A percentile compares a stretch with the other conserved stretches of the same genome.
phyloP scores from a whole-genome alignment of 2,888 invertebrate genomes.

The Bellardia bayeri region DNA sequence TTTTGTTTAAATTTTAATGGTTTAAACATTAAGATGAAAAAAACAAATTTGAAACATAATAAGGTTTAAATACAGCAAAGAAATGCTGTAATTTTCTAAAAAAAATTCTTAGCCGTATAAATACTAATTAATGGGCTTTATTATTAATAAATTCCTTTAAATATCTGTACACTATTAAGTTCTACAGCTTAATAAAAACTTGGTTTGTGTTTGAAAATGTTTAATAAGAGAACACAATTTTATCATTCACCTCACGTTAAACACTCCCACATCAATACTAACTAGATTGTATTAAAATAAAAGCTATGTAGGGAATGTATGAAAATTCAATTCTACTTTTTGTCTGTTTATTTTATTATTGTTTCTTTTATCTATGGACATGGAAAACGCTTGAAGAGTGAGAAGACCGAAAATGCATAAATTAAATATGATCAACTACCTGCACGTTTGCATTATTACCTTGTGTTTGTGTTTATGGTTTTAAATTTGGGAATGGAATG shows the following conservation, averaged over 20 bases:
- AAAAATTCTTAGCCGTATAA: not conserved
- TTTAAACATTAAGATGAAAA: not conserved
- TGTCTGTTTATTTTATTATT: not conserved
- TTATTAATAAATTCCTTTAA: constrained; percentile 19
- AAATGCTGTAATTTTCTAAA: too few species aligned
- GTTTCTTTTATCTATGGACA: constrained; percentile 24
- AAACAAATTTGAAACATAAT: not conserved
- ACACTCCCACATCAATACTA: constrained; percentile 52
- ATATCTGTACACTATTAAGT: not conserved
- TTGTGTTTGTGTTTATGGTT: not conserved
- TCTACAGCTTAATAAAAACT: not conserved
- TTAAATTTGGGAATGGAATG: constrained; percentile 32
- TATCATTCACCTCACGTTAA: constrained; percentile 54
- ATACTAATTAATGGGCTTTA: not conserved
- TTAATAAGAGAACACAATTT: constrained; percentile 20
- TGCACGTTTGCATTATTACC: not conserved
- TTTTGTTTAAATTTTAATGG: not conserved
- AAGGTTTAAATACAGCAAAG: not conserved
- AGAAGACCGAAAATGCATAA: constrained; percentile 19
- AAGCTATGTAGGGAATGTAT: constrained; percentile 10
- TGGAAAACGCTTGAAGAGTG: constrained; percentile 3
- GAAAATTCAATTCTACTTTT: constrained; percentile 18
- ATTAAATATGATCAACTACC: constrained; percentile 20
- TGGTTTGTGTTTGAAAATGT: not conserved
- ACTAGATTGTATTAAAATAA: not conserved